Evolutionary conservation across 2,113 vertebrate genomes (phyloP).

Genomic region (Rhineura floridana): DNA sequence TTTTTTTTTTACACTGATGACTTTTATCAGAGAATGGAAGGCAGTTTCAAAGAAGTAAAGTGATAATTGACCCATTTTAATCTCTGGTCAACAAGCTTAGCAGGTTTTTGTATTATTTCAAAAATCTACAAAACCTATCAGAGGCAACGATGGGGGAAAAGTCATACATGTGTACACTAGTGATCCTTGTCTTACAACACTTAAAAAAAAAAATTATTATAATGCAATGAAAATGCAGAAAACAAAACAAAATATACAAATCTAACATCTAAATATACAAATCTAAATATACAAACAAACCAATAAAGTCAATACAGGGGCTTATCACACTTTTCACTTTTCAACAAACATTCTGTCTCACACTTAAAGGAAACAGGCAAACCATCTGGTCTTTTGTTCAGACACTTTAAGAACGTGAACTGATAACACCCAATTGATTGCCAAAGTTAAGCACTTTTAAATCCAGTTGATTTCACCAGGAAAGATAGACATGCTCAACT

Average conservation of each 20-base stretch:
- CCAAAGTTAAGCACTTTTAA: slow-evolving; percentile 11
- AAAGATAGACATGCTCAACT: background rate
- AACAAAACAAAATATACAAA: too few relatives aligned
- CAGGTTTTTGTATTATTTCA: background rate
- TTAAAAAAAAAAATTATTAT: too few relatives aligned
- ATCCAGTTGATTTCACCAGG: background rate
- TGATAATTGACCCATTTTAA: background rate
- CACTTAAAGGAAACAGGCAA: background rate
- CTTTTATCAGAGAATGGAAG: background rate
- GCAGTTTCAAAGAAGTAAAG: background rate
- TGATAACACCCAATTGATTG: background rate
- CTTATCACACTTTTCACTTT: too few relatives aligned
- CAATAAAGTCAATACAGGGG: too few relatives aligned
- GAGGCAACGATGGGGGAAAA: background rate
- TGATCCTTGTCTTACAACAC: background rate
- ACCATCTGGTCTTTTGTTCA: background rate
- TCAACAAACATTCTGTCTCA: background rate
- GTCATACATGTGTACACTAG: background rate
- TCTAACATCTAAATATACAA: too few relatives aligned
- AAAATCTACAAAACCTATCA: background rate
- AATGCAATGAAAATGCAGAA: too few relatives aligned
- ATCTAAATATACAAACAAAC: too few relatives aligned
- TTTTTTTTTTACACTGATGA: background rate
- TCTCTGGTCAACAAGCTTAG: background rate
- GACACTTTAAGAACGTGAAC: background rate